Evolutionary conservation across 2,888 invertebrate genomes (phyloP).

Genomic region (Orgyia antiqua): DNA sequence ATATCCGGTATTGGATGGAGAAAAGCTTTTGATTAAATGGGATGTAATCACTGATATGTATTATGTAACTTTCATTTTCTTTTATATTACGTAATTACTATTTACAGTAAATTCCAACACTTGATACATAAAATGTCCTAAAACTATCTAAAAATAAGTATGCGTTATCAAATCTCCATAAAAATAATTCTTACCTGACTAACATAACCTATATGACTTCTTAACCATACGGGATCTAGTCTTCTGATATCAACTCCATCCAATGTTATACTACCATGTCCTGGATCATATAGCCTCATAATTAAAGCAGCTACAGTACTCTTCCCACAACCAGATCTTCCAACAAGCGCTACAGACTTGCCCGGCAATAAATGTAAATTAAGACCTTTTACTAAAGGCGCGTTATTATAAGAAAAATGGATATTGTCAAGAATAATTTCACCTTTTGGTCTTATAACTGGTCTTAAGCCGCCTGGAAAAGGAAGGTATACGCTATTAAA

Average conservation of each 20-base stretch:
- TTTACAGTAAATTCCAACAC: no score
- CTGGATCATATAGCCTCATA: conserved; percentile 91
- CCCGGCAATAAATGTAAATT: conserved; percentile 82
- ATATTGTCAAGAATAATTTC: conserved; percentile 87
- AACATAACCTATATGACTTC: conserved; percentile 92
- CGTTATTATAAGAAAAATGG: conserved; percentile 83
- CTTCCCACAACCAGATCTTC: conserved; percentile 96
- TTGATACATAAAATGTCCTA: no score
- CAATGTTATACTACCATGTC: conserved; percentile 81
- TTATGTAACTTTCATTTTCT: no score
- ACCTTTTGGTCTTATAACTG: conserved; percentile 77
- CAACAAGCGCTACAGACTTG: conserved; percentile 88
- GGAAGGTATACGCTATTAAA: no score
- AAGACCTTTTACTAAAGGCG: conserved; percentile 79
- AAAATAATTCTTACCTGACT: conserved; percentile 81
- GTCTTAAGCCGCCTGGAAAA: conserved; percentile 80
- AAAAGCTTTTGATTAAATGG: no score
- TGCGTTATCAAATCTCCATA: no score
- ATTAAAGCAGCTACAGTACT: conserved; percentile 93
- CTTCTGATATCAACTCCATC: conserved; percentile 87
- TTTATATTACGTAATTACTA: no score
- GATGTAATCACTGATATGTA: no score
- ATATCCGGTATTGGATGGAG: no score
- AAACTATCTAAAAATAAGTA: no score
- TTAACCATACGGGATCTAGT: conserved; percentile 90